A percentile compares a stretch with the other conserved stretches of the same genome.
Conservation (phyloP, 1,140 invertebrate genomes). For the Ylistrum balloti region DNA sequence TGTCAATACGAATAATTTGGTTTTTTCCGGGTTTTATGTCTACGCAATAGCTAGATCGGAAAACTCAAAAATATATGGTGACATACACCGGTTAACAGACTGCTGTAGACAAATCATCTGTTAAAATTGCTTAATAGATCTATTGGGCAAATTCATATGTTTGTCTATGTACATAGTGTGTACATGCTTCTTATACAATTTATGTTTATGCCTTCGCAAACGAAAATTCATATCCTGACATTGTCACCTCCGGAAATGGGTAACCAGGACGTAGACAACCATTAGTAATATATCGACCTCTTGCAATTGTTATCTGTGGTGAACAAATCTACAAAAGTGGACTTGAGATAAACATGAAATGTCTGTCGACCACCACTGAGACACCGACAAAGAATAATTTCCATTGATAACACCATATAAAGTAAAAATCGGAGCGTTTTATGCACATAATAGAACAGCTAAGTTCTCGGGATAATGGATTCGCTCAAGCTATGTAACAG, state of each 20-base stretch:
- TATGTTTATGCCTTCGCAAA: neutral
- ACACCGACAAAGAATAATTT: neutral
- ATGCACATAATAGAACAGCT: neutral
- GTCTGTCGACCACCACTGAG: neutral
- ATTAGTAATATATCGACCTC: neutral
- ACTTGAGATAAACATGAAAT: neutral
- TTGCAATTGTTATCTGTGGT: neutral
- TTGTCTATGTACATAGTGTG: neutral
- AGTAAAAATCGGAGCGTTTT: neutral
- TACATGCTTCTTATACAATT: neutral
- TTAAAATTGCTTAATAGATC: neutral
- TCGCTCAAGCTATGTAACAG: neutral
- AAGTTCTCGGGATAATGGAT: neutral
- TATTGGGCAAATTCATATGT: neutral
- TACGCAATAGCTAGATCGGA: no score
- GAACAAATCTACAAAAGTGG: neutral
- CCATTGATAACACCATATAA: neutral
- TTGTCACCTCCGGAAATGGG: conserved; percentile 6
- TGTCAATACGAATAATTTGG: no score
- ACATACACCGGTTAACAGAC: no score
- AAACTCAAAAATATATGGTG: neutral
- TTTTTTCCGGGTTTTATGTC: no score
- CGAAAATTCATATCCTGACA: neutral
- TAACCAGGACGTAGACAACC: neutral
- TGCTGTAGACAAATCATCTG: no score